phyloP scores from a whole-genome alignment of 2,797 vertebrate species.

The Galago senegalensis region DNA sequence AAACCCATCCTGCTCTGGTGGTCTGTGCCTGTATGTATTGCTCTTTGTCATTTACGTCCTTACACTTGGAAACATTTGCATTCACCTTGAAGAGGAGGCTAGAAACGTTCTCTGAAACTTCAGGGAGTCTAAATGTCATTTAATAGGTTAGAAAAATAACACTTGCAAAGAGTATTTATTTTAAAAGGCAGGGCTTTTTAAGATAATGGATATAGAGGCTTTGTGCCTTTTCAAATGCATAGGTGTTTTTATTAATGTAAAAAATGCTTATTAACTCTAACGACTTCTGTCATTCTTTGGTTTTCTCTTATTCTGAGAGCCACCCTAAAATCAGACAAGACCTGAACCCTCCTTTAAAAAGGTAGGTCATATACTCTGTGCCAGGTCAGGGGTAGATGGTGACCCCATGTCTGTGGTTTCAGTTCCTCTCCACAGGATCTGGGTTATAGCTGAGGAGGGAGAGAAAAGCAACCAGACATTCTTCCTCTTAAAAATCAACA shows the following conservation, averaged over 20 bases:
- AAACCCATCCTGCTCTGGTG: neutral
- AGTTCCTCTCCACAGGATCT: neutral
- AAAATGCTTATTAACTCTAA: neutral
- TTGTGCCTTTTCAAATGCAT: constrained; percentile 39
- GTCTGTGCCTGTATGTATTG: neutral
- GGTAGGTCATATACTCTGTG: no score
- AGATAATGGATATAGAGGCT: constrained; percentile 66
- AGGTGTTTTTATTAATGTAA: neutral
- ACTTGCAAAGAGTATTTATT: constrained; percentile 64
- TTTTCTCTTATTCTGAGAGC: constrained; percentile 50
- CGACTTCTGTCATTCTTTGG: neutral
- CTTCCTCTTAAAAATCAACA: constrained; percentile 31
- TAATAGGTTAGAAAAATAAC: constrained; percentile 66
- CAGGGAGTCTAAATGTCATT: constrained; percentile 47
- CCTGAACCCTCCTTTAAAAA: neutral
- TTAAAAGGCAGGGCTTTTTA: constrained; percentile 64
- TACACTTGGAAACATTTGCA: constrained; percentile 32
- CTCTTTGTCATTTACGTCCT: neutral
- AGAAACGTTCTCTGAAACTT: constrained; percentile 26
- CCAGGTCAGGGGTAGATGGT: no score
- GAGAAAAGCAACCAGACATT: neutral
- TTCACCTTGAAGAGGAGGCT: constrained; percentile 36
- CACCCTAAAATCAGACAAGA: neutral
- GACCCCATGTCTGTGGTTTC: neutral
- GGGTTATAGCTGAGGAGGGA: neutral